Evolutionary conservation across 1,140 invertebrate genomes (phyloP), one percentile per base, ranked within the genome.

Genomic region (Hylaeus anthracinus): DNA sequence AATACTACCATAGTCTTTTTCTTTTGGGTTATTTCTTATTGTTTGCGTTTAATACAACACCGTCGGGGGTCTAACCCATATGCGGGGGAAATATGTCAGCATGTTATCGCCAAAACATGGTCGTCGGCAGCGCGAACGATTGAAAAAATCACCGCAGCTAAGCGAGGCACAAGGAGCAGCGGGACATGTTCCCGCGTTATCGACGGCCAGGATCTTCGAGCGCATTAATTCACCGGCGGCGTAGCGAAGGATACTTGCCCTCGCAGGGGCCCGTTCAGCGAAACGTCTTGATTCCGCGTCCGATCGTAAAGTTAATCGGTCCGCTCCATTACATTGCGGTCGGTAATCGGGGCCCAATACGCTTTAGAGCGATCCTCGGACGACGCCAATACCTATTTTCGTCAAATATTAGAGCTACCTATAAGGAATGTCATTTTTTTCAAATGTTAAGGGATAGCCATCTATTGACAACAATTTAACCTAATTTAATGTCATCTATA

Each of bases 241-340:
- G 60, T 51, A 26, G 56, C 41, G 53, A 72, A 66, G 67, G 69
- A 81, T 75, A 72, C 72, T 4, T 70, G 60, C 48, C 53, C 51
- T 53, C 43, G n/a, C 53, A n/a, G 14, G 43, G 37, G 48, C 15
- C 61, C 72, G 26, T 64, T 73, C 78, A 55, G 15, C 76, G 70
- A 37, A 85, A 86, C 72, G 72, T 83, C 75, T 86, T 86, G 84
- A 86, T 83, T 79, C 43, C 60, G 70, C 39, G 73, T 56, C 15
- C 60, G 79, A 79, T 85, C 74, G 79, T 80, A 72, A 79, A 86
- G 56, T 86, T 86, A 86, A 86, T 86, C 85, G 83, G 72, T 82
- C 71, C 65, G 79, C 79, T 67, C 74, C 83, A 86, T 86, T 85
- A 85, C 82, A 75, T 86, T 71, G 75, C 74, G 79, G 51, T 61